A percentile compares a stretch with the other conserved stretches of the same genome.
Evolutionary conservation across 2,888 invertebrate genomes (phyloP).

Genomic region (Scelioninae gen. 1): DNA sequence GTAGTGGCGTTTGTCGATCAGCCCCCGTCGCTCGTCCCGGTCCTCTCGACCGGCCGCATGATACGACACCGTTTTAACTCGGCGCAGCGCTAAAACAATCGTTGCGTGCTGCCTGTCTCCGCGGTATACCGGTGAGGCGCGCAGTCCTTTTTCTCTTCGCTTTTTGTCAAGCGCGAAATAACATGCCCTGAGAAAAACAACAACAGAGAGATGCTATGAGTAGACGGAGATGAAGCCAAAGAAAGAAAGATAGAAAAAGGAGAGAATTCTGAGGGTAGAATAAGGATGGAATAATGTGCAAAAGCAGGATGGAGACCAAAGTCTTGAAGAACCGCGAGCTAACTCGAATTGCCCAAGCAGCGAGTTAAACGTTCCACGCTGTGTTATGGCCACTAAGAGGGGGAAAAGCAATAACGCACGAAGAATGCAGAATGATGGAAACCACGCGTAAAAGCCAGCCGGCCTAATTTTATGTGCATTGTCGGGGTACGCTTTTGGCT

Average conservation of each 20-base stretch:
- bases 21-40: slow-evolving; percentile 64
- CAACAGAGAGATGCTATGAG: too few species aligned
- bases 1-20: slow-evolving; percentile 66
- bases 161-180: slow-evolving; percentile 82
- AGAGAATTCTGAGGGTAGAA: slow-evolving; percentile 34
- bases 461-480: slow-evolving; percentile 62
- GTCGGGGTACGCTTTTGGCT: slow-evolving; percentile 56
- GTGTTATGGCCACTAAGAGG: slow-evolving; percentile 70
- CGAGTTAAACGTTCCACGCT: slow-evolving; percentile 72
- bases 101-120: slow-evolving; percentile 68
- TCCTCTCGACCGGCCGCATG: too few species aligned
- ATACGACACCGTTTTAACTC: slow-evolving; percentile 75
- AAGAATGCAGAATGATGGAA: slow-evolving; percentile 74
- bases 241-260: slow-evolving; percentile 29
- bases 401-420: slow-evolving; percentile 70
- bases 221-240: slow-evolving; percentile 43
- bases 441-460: slow-evolving; percentile 69
- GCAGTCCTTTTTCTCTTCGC: slow-evolving; percentile 72
- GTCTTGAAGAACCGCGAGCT: slow-evolving; percentile 73
- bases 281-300: too few species aligned
- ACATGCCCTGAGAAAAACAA: slow-evolving; percentile 71
- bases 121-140: slow-evolving; percentile 51
- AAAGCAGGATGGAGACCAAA: too few species aligned
- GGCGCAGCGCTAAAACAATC: slow-evolving; percentile 79
- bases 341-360: slow-evolving; percentile 70